Conservation (phyloP, 1,140 invertebrate genomes). For the Medauroidea extradentata region DNA sequence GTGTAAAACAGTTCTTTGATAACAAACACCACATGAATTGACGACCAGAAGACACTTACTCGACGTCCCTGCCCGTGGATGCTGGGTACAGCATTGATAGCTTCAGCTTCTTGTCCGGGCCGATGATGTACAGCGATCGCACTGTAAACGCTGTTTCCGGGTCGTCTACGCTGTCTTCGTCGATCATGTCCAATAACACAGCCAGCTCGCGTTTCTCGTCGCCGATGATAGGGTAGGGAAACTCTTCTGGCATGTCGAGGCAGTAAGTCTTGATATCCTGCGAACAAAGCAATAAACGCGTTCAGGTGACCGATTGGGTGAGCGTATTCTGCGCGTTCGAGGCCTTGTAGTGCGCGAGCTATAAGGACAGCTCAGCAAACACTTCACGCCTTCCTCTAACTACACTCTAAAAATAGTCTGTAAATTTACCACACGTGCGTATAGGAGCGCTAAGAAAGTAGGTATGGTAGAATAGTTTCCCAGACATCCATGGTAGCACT, state of each 20-base stretch:
- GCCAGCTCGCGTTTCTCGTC: conserved; percentile 54
- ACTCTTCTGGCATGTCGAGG: conserved; percentile 25
- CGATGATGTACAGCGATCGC: conserved; percentile 58
- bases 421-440: no score
- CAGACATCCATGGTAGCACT: no score
- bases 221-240: conserved; percentile 56
- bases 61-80: conserved; percentile 55
- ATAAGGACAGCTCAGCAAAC: no score
- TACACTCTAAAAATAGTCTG: no score
- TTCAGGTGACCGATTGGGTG: no score
- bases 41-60: neutral
- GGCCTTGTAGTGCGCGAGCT: no score
- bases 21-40: no score
- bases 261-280: conserved; percentile 5
- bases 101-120: conserved; percentile 57
- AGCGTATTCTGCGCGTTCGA: no score
- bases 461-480: no score
- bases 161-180: conserved; percentile 53
- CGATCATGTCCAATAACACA: conserved; percentile 55
- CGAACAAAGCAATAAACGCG: neutral
- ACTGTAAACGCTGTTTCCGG: conserved; percentile 55
- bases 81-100: conserved; percentile 62
- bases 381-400: no score
- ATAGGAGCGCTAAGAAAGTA: no score
- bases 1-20: no score